Percentiles rank a stretch among this genome's conserved stretches.
Evolutionary conservation across 1,140 invertebrate species (phyloP).

Genomic region (Penaeus chinensis): DNA sequence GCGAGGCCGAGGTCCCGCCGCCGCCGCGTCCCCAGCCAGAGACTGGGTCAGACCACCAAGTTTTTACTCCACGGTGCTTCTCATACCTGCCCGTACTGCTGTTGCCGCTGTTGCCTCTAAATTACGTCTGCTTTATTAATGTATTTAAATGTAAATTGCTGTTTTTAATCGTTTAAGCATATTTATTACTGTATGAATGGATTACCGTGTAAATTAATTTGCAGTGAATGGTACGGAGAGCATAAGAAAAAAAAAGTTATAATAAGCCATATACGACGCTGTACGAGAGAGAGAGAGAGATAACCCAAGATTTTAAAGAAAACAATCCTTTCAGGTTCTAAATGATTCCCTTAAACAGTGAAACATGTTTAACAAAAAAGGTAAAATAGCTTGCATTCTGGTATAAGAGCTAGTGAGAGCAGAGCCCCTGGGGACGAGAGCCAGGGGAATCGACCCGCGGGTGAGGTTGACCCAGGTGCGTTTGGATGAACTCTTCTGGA

Average conservation of each 20-base stretch:
- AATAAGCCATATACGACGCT: slow-evolving; percentile 8
- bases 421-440: no score
- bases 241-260: slow-evolving; percentile 1
- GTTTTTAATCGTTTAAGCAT: slow-evolving; percentile 53
- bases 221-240: slow-evolving; percentile 38
- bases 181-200: slow-evolving; percentile 52
- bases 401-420: not conserved
- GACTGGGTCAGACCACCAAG: slow-evolving; percentile 30
- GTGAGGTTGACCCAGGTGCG: no score
- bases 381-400: slow-evolving; percentile 6
- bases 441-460: no score
- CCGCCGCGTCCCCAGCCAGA: slow-evolving; percentile 1
- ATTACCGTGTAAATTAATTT: slow-evolving; percentile 44
- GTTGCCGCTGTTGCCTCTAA: slow-evolving; percentile 40
- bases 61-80: slow-evolving; percentile 40
- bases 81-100: slow-evolving; percentile 43
- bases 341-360: not conserved
- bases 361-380: not conserved
- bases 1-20: not conserved
- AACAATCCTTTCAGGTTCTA: no score
- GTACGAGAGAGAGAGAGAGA: not conserved
- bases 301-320: slow-evolving; percentile 5
- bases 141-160: slow-evolving; percentile 55
- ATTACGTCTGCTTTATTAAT: slow-evolving; percentile 43
- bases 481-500: slow-evolving; percentile 6